Evolutionary conservation across 2,888 invertebrate species (phyloP).

Genomic region (Calephelis perditalis): DNA sequence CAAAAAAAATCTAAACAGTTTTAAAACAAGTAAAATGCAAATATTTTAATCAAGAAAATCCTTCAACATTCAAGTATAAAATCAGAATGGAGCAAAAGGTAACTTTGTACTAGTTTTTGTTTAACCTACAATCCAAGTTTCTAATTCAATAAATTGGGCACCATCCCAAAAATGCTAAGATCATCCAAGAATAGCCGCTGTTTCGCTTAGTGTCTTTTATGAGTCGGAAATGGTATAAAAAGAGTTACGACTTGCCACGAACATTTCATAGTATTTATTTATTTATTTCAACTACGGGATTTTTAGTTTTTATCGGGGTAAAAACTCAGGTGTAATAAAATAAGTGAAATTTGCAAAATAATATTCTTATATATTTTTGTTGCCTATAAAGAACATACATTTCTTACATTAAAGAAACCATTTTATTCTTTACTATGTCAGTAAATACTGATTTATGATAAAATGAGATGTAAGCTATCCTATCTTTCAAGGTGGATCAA

Average conservation of each 20-base stretch:
- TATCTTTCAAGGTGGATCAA: too few relatives aligned
- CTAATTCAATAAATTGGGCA: conserved; percentile 29
- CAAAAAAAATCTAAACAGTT: not conserved
- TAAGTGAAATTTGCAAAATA: too few relatives aligned
- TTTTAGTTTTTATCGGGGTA: too few relatives aligned
- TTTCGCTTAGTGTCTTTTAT: conserved; percentile 27
- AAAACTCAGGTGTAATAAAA: too few relatives aligned
- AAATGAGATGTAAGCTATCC: too few relatives aligned
- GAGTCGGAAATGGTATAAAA: conserved; percentile 27
- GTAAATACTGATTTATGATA: too few relatives aligned
- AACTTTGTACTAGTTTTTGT: conserved; percentile 1
- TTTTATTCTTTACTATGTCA: too few relatives aligned
- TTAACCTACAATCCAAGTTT: conserved; percentile 8
- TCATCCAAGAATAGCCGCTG: conserved; percentile 25
- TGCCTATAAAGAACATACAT: too few relatives aligned
- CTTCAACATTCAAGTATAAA: not conserved
- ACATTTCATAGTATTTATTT: not conserved
- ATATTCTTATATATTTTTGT: too few relatives aligned
- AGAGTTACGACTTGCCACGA: conserved; percentile 5
- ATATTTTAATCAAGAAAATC: not conserved
- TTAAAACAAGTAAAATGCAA: not conserved
- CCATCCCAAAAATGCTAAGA: conserved; percentile 30
- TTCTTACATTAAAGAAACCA: too few relatives aligned
- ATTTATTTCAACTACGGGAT: too few relatives aligned
- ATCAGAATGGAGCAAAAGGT: not conserved